Percentiles rank a stretch among this genome's conserved stretches.
These are phyloP conservation scores for Triplophysa bombifrons DNA, from an alignment of 2,797 vertebrate genomes.

Conservation along the genomic window DNA sequence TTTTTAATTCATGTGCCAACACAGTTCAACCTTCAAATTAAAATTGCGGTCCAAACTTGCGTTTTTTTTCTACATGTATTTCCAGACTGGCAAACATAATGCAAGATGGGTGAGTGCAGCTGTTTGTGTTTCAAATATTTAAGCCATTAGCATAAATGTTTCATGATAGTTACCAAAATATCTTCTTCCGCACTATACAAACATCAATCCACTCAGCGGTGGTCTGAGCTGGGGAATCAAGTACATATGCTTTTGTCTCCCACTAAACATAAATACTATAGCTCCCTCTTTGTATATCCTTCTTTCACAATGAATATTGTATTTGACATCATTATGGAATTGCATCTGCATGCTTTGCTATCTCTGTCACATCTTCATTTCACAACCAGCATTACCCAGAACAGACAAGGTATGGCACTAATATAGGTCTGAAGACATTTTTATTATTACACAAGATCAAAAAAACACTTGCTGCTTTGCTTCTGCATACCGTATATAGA, in stretches of 20 bases:
- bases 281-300: background rate
- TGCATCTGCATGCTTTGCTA: background rate
- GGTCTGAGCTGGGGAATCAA: background rate
- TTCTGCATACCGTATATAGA: background rate
- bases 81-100: conserved; percentile 2
- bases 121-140: conserved; percentile 4
- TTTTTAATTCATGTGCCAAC: no score
- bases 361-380: background rate
- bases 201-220: background rate
- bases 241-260: conserved; percentile 12
- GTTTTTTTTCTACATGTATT: background rate
- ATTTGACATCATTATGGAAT: conserved; percentile 9
- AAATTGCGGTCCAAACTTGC: background rate
- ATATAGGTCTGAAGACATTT: background rate
- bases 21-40: no score
- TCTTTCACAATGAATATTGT: conserved; percentile 2
- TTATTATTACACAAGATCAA: background rate
- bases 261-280: background rate
- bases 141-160: conserved; percentile 30
- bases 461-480: background rate
- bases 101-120: background rate
- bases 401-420: background rate
- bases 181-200: conserved; percentile 1
- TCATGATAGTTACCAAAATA: conserved; percentile 4
- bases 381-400: background rate